Conservation (phyloP, 2,888 invertebrate species). For the Spilarctia lutea region DNA sequence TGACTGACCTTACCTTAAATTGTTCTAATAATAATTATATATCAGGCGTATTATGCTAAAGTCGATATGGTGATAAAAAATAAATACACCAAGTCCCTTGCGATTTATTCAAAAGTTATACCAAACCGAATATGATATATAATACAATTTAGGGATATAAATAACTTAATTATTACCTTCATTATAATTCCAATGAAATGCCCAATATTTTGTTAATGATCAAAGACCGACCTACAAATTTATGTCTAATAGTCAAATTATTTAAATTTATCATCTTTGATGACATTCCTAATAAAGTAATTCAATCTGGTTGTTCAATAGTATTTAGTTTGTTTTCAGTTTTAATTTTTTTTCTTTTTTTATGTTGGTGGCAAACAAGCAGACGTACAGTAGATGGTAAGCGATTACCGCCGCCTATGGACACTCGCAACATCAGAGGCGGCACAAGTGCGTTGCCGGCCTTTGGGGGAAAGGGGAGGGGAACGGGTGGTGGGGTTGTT, state of each 20-base stretch:
- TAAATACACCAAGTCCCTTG: background rate
- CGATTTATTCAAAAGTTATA: background rate
- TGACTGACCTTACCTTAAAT: background rate
- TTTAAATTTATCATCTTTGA: background rate
- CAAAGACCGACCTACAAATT: background rate
- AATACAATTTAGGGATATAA: background rate
- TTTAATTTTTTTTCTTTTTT: too few species aligned
- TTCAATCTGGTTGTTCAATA: background rate
- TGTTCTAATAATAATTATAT: background rate
- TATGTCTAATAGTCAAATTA: constrained; percentile 4
- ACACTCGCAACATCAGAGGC: too few species aligned
- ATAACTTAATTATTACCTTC: background rate
- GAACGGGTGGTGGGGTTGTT: too few species aligned
- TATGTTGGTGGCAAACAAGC: too few species aligned
- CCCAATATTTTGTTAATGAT: background rate
- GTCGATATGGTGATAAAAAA: too few species aligned
- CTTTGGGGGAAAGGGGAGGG: too few species aligned
- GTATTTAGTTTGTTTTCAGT: background rate
- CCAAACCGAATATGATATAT: background rate
- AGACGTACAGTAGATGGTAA: too few species aligned
- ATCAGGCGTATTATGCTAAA: background rate
- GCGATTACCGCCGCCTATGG: too few species aligned
- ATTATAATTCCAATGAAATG: background rate
- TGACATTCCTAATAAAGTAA: background rate
- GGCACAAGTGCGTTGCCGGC: too few species aligned